A percentile compares a stretch with the other conserved stretches of the same genome.
phyloP scores from a whole-genome alignment of 1,140 invertebrate species.

The Lysiphlebus fabarum region DNA sequence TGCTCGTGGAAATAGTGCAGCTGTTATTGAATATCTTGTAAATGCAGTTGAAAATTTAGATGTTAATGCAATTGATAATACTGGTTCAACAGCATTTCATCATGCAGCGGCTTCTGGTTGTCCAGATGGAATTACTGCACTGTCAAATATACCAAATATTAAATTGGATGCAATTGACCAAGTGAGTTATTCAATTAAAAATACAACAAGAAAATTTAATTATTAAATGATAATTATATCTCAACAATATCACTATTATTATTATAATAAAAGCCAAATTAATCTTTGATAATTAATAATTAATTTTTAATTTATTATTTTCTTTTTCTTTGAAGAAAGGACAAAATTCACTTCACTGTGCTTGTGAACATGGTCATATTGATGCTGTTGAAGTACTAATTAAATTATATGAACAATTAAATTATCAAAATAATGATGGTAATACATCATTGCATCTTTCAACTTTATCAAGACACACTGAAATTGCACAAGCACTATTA shows the following conservation, averaged over 20 bases:
- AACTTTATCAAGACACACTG: conserved; percentile 73
- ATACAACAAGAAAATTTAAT: neutral
- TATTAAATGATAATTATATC: too few relatives aligned
- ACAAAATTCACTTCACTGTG: conserved; percentile 71
- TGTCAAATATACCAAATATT: conserved; percentile 62
- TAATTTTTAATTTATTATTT: conserved; percentile 17
- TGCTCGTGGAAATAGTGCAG: conserved; percentile 62
- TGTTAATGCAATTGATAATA: conserved; percentile 60
- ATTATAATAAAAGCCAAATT: conserved; percentile 6
- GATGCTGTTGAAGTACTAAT: conserved; percentile 66
- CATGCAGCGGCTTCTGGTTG: conserved; percentile 54
- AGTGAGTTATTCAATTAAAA: conserved; percentile 42
- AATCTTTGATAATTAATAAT: conserved; percentile 5
- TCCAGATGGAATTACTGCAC: conserved; percentile 56
- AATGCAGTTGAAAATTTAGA: conserved; percentile 64
- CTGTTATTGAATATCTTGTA: conserved; percentile 62
- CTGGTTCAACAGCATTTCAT: conserved; percentile 54
- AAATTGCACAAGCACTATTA: conserved; percentile 68
- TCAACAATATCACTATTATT: too few relatives aligned
- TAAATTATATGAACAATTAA: conserved; percentile 57
- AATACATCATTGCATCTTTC: conserved; percentile 80
- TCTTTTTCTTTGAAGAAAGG: conserved; percentile 49
- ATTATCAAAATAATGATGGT: conserved; percentile 69
- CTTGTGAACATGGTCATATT: conserved; percentile 70
- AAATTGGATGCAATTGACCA: conserved; percentile 59